phyloP scores from a whole-genome alignment of 1,140 invertebrate species.

The Diorhabda sublineata region DNA sequence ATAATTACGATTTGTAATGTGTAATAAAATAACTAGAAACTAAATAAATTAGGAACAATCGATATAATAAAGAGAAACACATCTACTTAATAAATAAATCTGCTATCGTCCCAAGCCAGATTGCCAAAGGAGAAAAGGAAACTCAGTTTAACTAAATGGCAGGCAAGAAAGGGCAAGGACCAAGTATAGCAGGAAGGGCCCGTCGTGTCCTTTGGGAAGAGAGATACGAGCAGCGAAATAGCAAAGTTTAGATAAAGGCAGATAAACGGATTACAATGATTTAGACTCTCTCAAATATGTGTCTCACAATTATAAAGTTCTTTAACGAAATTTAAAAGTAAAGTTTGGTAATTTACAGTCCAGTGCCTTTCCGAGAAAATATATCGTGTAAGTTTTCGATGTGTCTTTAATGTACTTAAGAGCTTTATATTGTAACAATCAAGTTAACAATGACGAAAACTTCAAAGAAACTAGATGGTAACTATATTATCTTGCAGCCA shows the following conservation, averaged over 20 bases:
- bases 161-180: conserved; percentile 15
- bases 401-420: background rate
- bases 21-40: too few species aligned
- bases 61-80: background rate
- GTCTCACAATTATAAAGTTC: conserved; percentile 37
- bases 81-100: conserved; percentile 8
- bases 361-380: background rate
- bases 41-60: background rate
- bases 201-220: conserved; percentile 32
- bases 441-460: background rate
- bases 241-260: conserved; percentile 42
- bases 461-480: background rate
- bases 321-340: conserved; percentile 37
- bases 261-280: conserved; percentile 43
- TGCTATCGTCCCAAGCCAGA: conserved; percentile 13
- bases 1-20: too few species aligned
- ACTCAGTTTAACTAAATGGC: conserved; percentile 28
- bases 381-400: background rate
- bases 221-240: conserved; percentile 35
- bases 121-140: conserved; percentile 20
- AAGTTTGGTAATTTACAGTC: conserved; percentile 26
- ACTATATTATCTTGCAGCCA: too few species aligned
- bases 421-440: background rate
- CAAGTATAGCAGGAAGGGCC: conserved; percentile 22
- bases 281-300: conserved; percentile 38